A percentile compares a stretch with the other conserved stretches of the same genome.
These are phyloP conservation scores for Acrossocheilus wenchowensis DNA, from an alignment of 2,797 vertebrate species.

Conservation along the genomic window DNA sequence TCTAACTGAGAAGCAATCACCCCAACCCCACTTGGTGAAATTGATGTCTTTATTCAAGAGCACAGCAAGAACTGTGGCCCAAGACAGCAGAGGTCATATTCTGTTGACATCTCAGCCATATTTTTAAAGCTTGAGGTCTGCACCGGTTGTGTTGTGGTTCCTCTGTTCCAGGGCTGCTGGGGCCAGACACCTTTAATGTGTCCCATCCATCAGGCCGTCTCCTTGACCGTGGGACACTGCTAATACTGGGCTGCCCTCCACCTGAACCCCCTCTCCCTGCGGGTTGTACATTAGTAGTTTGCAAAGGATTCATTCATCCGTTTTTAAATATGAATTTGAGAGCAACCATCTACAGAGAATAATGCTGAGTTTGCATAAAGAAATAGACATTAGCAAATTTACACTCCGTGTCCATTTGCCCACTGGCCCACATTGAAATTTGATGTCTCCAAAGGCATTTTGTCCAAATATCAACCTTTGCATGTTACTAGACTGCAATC, in stretches of 20 bases:
- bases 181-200: constrained; percentile 64
- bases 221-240: constrained; percentile 46
- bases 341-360: background rate
- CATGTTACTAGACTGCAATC: constrained; percentile 28
- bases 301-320: constrained; percentile 10
- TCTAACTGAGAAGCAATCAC: background rate
- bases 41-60: constrained; percentile 41
- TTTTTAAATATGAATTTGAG: constrained; percentile 4
- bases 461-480: background rate
- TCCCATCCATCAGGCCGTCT: constrained; percentile 70
- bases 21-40: constrained; percentile 1
- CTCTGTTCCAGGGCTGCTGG: constrained; percentile 56
- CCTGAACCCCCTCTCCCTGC: constrained; percentile 66
- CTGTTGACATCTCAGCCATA: constrained; percentile 63
- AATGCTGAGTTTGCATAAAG: background rate
- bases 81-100: constrained; percentile 61
- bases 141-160: constrained; percentile 47
- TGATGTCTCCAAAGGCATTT: background rate
- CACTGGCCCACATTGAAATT: background rate
- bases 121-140: constrained; percentile 60
- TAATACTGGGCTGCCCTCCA: constrained; percentile 60
- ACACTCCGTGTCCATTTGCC: background rate
- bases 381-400: constrained; percentile 1
- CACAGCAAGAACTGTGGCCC: constrained; percentile 51
- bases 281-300: constrained; percentile 46